These are phyloP conservation scores for Hirtodrosophila alboralis DNA, from an alignment of 2,888 invertebrate genomes.

Conservation along the genomic window DNA sequence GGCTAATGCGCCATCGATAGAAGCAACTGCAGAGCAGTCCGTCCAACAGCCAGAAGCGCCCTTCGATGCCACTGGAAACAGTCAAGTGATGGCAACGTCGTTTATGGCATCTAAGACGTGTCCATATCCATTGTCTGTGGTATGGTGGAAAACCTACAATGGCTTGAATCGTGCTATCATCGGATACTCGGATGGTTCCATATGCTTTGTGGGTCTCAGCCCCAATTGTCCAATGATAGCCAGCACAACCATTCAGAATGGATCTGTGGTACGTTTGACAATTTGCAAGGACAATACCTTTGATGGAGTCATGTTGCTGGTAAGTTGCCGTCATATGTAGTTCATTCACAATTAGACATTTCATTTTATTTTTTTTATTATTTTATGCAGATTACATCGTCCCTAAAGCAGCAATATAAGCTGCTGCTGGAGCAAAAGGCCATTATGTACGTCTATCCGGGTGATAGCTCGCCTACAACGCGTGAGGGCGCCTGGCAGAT, in stretches of 20 bases:
- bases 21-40: slow-evolving; percentile 17
- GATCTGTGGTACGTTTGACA: slow-evolving; percentile 83
- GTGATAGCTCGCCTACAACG: slow-evolving; percentile 81
- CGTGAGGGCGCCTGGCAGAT: slow-evolving; percentile 83
- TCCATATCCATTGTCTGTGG: slow-evolving; percentile 86
- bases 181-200: slow-evolving; percentile 88
- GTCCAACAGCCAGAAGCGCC: slow-evolving; percentile 35
- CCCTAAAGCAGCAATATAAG: slow-evolving; percentile 91
- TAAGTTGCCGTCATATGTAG: slow-evolving; percentile 77
- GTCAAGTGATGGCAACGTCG: slow-evolving; percentile 79
- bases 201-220: slow-evolving; percentile 84
- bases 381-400: slow-evolving; percentile 88
- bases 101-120: slow-evolving; percentile 84
- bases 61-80: slow-evolving; percentile 73
- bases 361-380: too few relatives aligned
- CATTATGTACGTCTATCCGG: slow-evolving; percentile 89
- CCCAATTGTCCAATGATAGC: slow-evolving; percentile 84
- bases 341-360: not conserved
- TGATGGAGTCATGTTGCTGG: slow-evolving; percentile 86
- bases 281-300: slow-evolving; percentile 88
- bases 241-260: slow-evolving; percentile 83
- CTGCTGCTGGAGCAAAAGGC: slow-evolving; percentile 91
- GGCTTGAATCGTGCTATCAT: slow-evolving; percentile 89
- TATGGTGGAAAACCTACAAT: slow-evolving; percentile 91
- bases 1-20: slow-evolving; percentile 31